Evolutionary conservation across 37 sponge, comb jelly and placozoan genomes (phyloP).

Genomic region (Diacarnus erythraeanus): DNA sequence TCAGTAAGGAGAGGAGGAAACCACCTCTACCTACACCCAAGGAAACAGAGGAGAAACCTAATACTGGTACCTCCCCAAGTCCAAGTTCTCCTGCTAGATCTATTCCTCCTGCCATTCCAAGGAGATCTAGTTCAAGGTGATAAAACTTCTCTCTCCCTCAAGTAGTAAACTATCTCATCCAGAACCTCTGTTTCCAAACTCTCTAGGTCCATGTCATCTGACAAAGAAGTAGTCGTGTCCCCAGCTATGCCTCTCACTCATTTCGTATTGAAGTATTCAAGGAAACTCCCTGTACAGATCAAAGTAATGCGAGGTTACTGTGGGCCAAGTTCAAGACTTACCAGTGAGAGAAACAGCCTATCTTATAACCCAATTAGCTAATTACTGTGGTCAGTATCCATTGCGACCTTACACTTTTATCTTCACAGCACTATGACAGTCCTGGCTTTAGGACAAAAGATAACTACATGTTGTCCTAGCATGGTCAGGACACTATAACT

Average conservation of each 20-base stretch:
- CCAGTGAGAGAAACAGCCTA: too few relatives aligned
- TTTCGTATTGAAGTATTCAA: constrained; percentile 28
- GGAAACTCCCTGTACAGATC: constrained; percentile 17
- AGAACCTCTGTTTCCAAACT: neutral
- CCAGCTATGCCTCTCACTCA: constrained; percentile 22
- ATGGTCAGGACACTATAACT: too few relatives aligned
- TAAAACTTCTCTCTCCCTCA: neutral
- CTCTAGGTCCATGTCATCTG: neutral
- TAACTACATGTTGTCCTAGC: too few relatives aligned
- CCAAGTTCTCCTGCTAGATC: neutral
- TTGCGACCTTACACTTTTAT: neutral
- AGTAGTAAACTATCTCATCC: neutral
- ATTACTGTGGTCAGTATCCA: neutral
- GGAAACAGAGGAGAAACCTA: neutral
- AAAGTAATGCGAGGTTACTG: constrained; percentile 46
- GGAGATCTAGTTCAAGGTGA: neutral
- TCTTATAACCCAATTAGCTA: too few relatives aligned
- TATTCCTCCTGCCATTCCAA: neutral
- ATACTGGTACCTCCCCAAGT: neutral
- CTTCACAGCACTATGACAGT: too few relatives aligned
- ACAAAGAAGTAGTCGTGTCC: neutral
- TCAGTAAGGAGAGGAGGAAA: too few relatives aligned
- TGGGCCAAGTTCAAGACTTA: constrained; percentile 7
- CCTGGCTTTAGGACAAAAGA: too few relatives aligned
- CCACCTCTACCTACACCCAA: too few relatives aligned